Conservation (phyloP, 2,113 vertebrate genomes). For the Dromaius novaehollandiae region DNA sequence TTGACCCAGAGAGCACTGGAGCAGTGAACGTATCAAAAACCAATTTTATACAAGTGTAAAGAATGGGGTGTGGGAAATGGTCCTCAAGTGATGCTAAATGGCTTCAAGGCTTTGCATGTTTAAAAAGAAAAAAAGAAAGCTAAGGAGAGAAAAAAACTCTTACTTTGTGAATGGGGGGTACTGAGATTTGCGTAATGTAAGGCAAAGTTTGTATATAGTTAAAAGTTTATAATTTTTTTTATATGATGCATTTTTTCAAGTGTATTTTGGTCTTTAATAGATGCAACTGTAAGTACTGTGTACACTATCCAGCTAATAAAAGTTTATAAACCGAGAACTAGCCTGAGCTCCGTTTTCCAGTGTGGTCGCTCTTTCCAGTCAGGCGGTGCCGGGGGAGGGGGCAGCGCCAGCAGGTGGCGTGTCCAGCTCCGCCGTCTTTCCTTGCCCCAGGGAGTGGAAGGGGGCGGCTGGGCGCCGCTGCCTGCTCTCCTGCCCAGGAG, state of each 20-base stretch:
- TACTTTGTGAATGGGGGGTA: neutral
- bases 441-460: neutral
- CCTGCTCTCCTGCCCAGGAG: neutral
- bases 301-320: constrained; percentile 78
- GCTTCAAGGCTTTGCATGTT: constrained; percentile 54
- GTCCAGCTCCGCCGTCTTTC: no score
- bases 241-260: constrained; percentile 75
- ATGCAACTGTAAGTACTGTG: constrained; percentile 81
- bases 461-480: no score
- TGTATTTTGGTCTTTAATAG: constrained; percentile 78
- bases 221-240: constrained; percentile 74
- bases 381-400: fast-evolving
- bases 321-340: constrained; percentile 36
- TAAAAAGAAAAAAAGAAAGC: neutral
- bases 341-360: neutral
- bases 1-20: neutral
- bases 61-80: neutral
- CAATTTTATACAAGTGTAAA: neutral
- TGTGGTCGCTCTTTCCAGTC: neutral
- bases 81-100: neutral
- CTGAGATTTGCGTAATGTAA: constrained; percentile 1
- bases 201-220: constrained; percentile 71
- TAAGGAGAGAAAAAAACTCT: neutral
- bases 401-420: fast-evolving
- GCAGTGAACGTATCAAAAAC: neutral